Evolutionary conservation across 2,888 invertebrate species (phyloP).

Genomic region (Spodoptera picta): DNA sequence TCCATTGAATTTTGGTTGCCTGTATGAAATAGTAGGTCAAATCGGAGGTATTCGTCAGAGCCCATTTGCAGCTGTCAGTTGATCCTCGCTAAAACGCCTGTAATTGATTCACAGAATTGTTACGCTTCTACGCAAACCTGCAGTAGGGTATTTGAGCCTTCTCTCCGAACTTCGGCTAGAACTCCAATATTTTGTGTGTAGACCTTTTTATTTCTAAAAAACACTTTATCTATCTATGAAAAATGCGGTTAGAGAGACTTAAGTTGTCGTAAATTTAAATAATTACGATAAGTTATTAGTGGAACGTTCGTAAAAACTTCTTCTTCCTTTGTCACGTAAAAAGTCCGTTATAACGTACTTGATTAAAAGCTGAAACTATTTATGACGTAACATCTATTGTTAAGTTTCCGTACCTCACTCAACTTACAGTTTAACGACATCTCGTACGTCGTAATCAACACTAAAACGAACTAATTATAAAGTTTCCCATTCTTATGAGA

Average conservation of each 20-base stretch:
- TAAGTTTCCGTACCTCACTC: background rate
- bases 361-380: background rate
- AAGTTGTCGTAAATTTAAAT: no score
- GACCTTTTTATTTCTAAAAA: no score
- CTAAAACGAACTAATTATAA: conserved; percentile 8
- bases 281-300: no score
- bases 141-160: conserved; percentile 17
- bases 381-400: background rate
- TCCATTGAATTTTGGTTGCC: conserved; percentile 7
- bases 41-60: conserved; percentile 21
- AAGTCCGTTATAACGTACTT: no score
- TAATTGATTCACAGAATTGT: conserved; percentile 53
- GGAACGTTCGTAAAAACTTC: no score
- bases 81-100: conserved; percentile 38
- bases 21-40: conserved; percentile 16
- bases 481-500: conserved; percentile 13
- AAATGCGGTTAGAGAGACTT: no score
- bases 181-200: background rate
- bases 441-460: conserved; percentile 14
- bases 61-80: conserved; percentile 31
- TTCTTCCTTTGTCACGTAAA: background rate
- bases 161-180: conserved; percentile 1
- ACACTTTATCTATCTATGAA: no score
- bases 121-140: conserved; percentile 28
- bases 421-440: conserved; percentile 7